phyloP scores from a whole-genome alignment of 2,888 invertebrate genomes.

The Apantesis nais region DNA sequence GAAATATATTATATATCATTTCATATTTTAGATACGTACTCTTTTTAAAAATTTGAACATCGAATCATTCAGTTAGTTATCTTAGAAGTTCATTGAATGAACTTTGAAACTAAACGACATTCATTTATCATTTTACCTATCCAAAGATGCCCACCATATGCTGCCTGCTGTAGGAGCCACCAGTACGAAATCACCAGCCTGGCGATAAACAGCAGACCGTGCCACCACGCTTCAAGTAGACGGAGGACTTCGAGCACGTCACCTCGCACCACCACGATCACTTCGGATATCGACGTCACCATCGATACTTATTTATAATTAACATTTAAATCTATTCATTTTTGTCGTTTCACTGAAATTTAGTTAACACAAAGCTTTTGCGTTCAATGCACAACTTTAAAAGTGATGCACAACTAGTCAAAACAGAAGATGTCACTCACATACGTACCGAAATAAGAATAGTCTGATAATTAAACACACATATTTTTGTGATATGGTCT shows the following conservation, averaged over 20 bases:
- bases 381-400: neutral
- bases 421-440: neutral
- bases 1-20: no score
- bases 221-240: conserved; percentile 83
- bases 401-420: neutral
- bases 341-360: neutral
- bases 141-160: conserved; percentile 56
- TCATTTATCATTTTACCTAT: neutral
- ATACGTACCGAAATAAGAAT: neutral
- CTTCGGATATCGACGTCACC: conserved; percentile 63
- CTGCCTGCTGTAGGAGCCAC: conserved; percentile 67
- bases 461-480: no score
- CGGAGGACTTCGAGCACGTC: conserved; percentile 78
- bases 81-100: no score
- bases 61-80: no score
- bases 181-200: conserved; percentile 75
- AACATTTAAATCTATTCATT: conserved; percentile 8
- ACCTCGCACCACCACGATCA: conserved; percentile 66
- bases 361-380: neutral
- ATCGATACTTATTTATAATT: conserved; percentile 47
- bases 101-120: no score
- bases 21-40: no score
- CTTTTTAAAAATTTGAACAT: no score
- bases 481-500: no score
- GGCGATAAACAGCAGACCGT: conserved; percentile 78